Evolutionary conservation across 2,797 vertebrate genomes (phyloP), one percentile per base, ranked within the genome.

Genomic region (Thaleichthys pacificus): DNA sequence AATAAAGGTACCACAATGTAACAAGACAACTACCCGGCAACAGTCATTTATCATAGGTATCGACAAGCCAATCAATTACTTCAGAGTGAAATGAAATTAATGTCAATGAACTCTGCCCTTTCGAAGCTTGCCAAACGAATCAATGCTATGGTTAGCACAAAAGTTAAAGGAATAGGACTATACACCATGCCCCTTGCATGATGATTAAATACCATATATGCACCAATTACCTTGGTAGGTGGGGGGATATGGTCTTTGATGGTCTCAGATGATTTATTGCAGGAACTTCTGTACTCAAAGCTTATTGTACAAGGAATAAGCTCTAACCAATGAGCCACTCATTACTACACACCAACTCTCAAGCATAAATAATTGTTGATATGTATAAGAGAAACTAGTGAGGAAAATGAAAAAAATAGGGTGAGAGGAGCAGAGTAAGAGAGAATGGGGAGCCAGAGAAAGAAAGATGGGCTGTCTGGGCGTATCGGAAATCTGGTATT

Each of bases 21-120:
- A 49, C 73, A 65, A 78, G 74, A 26, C 19, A 73, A 74, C 19
- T 17, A 51, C 74, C 72, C 67, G 69, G 17, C 35, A 38, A 57
- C 76, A 68, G 71, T 70, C 82, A 88, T 89, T 86, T 74, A 89
- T 89, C 86, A 87, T 83, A 81, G 80, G 78, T 81, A 83, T 79
- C 30, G 78, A 76, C 80, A 72, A 76, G 71, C 71, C 62, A 71
- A 89, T 90, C 85, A 84, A 89, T 90, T 85, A 76, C 72, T 83
- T 79, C 78, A 72, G 61, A 70, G 30, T 78, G 87, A 85, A 88
- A 86, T 81, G 76, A 85, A 89, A 90, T 89, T 85, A 80, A 68
- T 84, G 86, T 83, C 88, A 66, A 77, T 80, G 84, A 84, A 80
- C 84, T 84, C 83, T 80, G 87, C n/a, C 32, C 8, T 67, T 54